Percentiles rank a stretch among this genome's conserved stretches.
Evolutionary conservation across 2,888 invertebrate genomes (phyloP).

Genomic region (Noctua janthina): DNA sequence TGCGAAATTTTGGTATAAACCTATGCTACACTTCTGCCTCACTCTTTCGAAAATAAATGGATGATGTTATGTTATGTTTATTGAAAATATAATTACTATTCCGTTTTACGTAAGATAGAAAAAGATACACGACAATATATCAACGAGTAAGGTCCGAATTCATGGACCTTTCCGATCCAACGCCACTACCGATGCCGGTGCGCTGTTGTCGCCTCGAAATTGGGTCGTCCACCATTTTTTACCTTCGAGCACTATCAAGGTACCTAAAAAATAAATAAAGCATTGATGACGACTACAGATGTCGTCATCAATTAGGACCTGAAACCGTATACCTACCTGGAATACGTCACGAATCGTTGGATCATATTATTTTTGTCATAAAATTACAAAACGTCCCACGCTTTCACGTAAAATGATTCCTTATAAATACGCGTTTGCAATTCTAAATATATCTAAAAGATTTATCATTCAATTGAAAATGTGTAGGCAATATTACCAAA

Average conservation of each 20-base stretch:
- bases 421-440: constrained; percentile 16
- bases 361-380: constrained; percentile 38
- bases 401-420: constrained; percentile 20
- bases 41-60: background rate
- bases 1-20: background rate
- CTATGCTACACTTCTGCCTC: background rate
- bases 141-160: background rate
- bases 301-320: constrained; percentile 1
- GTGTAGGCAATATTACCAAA: background rate
- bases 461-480: constrained; percentile 8
- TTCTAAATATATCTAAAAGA: constrained; percentile 12
- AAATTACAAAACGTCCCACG: constrained; percentile 32
- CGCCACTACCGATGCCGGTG: background rate
- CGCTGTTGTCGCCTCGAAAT: background rate
- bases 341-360: constrained; percentile 21
- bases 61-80: background rate
- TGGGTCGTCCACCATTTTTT: background rate
- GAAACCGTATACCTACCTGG: constrained; percentile 9
- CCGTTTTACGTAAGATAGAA: background rate
- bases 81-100: background rate
- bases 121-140: background rate
- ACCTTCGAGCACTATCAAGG: background rate
- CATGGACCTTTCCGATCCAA: background rate
- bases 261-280: constrained; percentile 16
- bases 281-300: background rate